Conservation (phyloP, 2,113 vertebrate genomes). For the Triplophysa siluroides region DNA sequence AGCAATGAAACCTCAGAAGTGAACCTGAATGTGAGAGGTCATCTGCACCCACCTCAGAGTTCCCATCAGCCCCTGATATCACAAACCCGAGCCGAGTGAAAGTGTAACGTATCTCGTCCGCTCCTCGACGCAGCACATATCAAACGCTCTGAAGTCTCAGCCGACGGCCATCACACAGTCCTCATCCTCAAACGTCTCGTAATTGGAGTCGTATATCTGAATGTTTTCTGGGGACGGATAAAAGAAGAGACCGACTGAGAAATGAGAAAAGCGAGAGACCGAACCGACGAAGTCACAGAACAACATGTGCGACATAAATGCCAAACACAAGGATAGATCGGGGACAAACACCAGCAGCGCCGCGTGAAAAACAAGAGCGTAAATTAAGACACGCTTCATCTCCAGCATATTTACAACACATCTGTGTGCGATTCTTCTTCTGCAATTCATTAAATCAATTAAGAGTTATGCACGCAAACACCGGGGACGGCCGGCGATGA, state of each 20-base stretch:
- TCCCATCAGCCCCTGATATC: slow-evolving; percentile 70
- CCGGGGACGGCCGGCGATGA: not conserved
- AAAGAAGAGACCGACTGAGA: slow-evolving; percentile 15
- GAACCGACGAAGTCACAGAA: slow-evolving; percentile 36
- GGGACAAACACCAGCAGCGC: slow-evolving; percentile 10
- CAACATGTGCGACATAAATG: slow-evolving; percentile 63
- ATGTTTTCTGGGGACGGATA: slow-evolving; percentile 51
- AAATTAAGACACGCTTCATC: slow-evolving; percentile 30
- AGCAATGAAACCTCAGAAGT: not conserved
- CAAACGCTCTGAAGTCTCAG: slow-evolving; percentile 80
- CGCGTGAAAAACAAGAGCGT: slow-evolving; percentile 10
- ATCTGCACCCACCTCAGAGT: slow-evolving; percentile 35
- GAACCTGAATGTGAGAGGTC: not conserved
- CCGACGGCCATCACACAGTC: slow-evolving; percentile 73
- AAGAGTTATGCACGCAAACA: not conserved
- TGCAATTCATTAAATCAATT: slow-evolving; percentile 13
- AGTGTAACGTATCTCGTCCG: slow-evolving; percentile 74
- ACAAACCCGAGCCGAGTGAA: slow-evolving; percentile 69
- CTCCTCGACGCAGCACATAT: slow-evolving; percentile 72
- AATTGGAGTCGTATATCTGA: slow-evolving; percentile 66
- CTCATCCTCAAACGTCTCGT: slow-evolving; percentile 70
- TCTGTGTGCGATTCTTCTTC: not conserved
- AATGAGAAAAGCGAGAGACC: not conserved
- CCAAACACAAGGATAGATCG: slow-evolving; percentile 47
- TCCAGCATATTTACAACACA: not conserved